Evolutionary conservation across 2,888 invertebrate genomes (phyloP).

Genomic region (Xanthostigma xanthostigma): DNA sequence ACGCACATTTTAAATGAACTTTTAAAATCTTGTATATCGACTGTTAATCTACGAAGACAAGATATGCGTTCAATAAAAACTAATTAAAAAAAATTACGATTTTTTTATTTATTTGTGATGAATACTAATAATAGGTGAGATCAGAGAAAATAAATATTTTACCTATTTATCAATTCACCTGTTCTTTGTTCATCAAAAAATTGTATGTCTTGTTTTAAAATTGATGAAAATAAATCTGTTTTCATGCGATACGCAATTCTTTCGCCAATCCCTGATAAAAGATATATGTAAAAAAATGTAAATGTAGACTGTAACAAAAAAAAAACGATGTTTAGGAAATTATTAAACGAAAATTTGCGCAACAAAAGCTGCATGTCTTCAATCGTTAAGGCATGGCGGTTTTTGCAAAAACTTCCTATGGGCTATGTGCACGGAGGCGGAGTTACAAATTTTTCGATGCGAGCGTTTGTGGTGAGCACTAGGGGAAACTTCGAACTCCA

Average conservation of each 20-base stretch:
- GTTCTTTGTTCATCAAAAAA: slow-evolving; percentile 87
- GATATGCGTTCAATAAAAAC: no score
- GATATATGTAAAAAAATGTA: slow-evolving; percentile 80
- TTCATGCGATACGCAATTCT: slow-evolving; percentile 69
- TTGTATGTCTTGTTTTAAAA: slow-evolving; percentile 72
- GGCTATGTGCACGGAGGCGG: no score
- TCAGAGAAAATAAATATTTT: slow-evolving; percentile 10
- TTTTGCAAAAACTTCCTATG: background rate
- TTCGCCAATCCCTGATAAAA: slow-evolving; percentile 80
- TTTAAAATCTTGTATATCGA: slow-evolving; percentile 94
- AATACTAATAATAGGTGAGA: background rate
- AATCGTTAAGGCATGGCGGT: background rate
- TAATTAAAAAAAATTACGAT: no score
- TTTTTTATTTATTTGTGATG: background rate
- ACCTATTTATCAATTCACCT: slow-evolving; percentile 84
- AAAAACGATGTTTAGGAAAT: slow-evolving; percentile 3
- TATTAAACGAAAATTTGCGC: background rate
- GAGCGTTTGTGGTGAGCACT: no score
- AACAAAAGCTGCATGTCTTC: no score
- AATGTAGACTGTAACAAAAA: slow-evolving; percentile 51
- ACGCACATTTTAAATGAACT: slow-evolving; percentile 89
- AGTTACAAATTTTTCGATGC: no score
- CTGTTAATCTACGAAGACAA: slow-evolving; percentile 51
- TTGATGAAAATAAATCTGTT: slow-evolving; percentile 64
- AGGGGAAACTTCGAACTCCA: no score